Base-by-base conservation (phyloP, 2,888 invertebrate species). In the Dynastes maya region DNA sequence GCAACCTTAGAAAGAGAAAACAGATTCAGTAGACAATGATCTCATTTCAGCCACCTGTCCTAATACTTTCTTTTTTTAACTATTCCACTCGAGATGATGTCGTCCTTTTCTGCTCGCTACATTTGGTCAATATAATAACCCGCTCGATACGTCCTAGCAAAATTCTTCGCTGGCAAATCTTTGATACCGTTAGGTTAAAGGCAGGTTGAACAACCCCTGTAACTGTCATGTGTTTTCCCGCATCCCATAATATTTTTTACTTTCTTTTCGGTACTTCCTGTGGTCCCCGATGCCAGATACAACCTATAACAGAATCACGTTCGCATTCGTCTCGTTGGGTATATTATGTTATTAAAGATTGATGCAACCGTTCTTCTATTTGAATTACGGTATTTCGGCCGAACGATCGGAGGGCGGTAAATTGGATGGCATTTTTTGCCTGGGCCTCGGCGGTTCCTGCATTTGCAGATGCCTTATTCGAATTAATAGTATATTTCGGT, bases 201-300 rank as follows among this genome's bases (percentile, higher is more conserved):
- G 82, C 85, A 87, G 85, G 87, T 87, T 87, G 86, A 87, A 86
- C 86, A 87, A 87, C 86, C 87, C 87, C 84, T 85, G 82, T 79
- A 81, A 83, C 80, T 80, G 81, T 81, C 82, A 76, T 74, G 68
- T 76, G 67, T 64, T 76, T 65, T 76, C 67, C 58, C 67, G 27
- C 58, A 76, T 67, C 40, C 58, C 37, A 40, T 11, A 64, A 11
- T 40, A 49, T 40, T 76, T 71, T 67, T 78, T 78, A 51, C 55
- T 67, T 13, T 78, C 65, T 71, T 79, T 80, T 78, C 37, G 78
- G 70, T 76, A 78, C 79, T 80, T 81, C 72, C 72, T 72, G 68
- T 29, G 68, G 29, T 67, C 29, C 55, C 55, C 55, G 22, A 22
- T 58, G 51, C 70, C 29, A 51, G 72, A 58, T 72, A 58, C 40